These are phyloP conservation scores for Python bivittatus DNA, from an alignment of 2,113 vertebrate genomes.

Conservation along the genomic window DNA sequence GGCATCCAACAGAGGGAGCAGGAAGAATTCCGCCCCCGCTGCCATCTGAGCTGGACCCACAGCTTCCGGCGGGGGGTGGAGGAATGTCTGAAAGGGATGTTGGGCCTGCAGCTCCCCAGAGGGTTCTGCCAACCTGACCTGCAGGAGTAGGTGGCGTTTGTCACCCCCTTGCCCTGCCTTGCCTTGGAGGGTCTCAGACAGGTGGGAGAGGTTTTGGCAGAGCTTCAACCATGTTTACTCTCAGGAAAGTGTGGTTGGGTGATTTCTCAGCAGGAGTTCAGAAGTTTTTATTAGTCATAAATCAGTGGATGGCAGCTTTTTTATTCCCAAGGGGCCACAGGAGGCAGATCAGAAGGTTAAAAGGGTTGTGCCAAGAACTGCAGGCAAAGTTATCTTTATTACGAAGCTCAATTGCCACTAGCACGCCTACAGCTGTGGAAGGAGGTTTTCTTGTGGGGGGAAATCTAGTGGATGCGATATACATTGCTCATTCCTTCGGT, in stretches of 20 bases:
- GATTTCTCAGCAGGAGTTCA: neutral
- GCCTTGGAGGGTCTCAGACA: neutral
- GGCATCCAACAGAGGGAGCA: neutral
- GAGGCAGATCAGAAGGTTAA: neutral
- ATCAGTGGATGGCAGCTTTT: neutral
- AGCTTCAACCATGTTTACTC: neutral
- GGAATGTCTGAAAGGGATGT: neutral
- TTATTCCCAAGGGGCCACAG: neutral
- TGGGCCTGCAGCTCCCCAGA: neutral
- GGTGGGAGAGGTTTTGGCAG: neutral
- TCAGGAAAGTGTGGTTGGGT: neutral
- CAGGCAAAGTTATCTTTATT: neutral
- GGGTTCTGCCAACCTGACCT: neutral
- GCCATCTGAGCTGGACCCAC: neutral
- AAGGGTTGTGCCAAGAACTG: neutral
- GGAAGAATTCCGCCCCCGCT: neutral
- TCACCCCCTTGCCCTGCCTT: neutral
- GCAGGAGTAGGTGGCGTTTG: neutral
- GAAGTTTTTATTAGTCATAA: neutral
- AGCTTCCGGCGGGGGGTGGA: neutral
- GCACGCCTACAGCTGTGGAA: too few species aligned
- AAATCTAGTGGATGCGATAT: too few species aligned
- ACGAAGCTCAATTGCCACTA: too few species aligned
- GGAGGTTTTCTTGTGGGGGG: too few species aligned
- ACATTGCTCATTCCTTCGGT: too few species aligned